A percentile compares a stretch with the other conserved stretches of the same genome.
Evolutionary conservation across 2,888 invertebrate species (phyloP).

Genomic region (Cephus spinipes): DNA sequence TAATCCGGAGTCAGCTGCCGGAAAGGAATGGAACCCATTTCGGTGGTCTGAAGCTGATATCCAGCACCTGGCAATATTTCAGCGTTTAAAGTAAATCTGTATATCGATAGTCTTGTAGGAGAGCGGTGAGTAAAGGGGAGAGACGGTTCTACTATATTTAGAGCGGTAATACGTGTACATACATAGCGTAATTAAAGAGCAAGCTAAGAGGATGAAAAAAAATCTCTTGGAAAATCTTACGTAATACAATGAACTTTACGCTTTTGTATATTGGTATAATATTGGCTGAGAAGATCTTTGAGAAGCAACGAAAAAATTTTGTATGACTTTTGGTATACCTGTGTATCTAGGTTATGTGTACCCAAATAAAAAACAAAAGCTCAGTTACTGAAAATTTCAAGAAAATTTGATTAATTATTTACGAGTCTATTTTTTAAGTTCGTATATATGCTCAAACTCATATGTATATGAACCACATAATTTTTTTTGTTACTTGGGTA

Average conservation of each 20-base stretch:
- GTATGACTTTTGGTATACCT: too few relatives aligned
- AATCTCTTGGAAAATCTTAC: background rate
- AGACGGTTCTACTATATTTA: background rate
- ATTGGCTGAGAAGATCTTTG: background rate
- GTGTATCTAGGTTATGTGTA: too few relatives aligned
- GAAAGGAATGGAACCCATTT: slow-evolving; percentile 46
- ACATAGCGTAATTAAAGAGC: background rate
- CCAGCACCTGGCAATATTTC: slow-evolving; percentile 51
- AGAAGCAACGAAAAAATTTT: too few relatives aligned
- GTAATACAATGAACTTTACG: background rate
- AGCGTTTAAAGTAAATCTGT: slow-evolving; percentile 32
- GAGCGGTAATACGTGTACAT: background rate
- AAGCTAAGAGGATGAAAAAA: background rate
- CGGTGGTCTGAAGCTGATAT: slow-evolving; percentile 33
- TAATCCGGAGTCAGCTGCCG: slow-evolving; percentile 51
- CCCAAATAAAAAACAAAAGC: too few relatives aligned
- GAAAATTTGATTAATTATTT: too few relatives aligned
- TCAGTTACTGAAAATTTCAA: too few relatives aligned
- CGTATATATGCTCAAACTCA: too few relatives aligned
- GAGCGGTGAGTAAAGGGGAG: background rate
- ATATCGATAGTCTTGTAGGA: background rate
- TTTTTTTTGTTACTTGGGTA: background rate
- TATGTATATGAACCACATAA: too few relatives aligned
- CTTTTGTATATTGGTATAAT: background rate
- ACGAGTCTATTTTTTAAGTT: too few relatives aligned